phyloP scores from a whole-genome alignment of 2,113 vertebrate species.

The Budorcas taxicolor region DNA sequence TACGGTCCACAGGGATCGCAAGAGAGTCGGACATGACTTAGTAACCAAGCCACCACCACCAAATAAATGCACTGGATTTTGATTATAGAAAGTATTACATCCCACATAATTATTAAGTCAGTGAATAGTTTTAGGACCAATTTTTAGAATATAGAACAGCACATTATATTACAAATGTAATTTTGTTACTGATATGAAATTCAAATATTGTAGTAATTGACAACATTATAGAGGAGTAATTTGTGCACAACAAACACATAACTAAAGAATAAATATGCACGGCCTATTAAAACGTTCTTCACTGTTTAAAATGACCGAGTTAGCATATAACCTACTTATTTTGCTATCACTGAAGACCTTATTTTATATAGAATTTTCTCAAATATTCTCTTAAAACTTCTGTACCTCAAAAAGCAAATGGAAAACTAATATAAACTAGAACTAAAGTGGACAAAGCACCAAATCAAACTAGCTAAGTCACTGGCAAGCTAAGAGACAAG shows the following conservation, averaged over 20 bases:
- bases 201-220: neutral
- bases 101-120: neutral
- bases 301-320: neutral
- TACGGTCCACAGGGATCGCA: neutral
- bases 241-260: neutral
- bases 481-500: neutral
- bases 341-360: neutral
- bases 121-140: neutral
- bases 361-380: neutral
- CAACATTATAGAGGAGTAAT: neutral
- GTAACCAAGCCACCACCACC: neutral
- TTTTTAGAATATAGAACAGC: neutral
- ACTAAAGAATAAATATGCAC: neutral
- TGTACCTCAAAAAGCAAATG: neutral
- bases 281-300: neutral
- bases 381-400: neutral
- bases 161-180: neutral
- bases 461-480: neutral
- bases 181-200: neutral
- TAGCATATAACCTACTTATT: neutral
- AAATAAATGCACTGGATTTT: neutral
- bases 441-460: neutral
- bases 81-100: neutral
- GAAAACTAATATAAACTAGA: slow-evolving; percentile 15
- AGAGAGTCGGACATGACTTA: neutral